Evolutionary conservation across 1,140 invertebrate species (phyloP).

Genomic region (Listronotus oregonensis): DNA sequence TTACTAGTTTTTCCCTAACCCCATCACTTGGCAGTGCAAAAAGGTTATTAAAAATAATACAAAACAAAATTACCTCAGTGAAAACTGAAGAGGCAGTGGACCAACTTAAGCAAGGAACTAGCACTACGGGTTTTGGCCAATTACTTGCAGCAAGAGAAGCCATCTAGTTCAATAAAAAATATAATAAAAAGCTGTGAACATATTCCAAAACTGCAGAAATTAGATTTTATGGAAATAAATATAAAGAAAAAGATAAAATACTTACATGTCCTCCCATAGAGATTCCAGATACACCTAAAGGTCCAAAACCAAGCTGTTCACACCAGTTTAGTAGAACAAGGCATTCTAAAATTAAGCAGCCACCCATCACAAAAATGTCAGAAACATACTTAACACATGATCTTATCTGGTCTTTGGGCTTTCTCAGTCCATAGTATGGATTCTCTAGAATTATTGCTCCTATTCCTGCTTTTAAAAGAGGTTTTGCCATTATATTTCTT

Average conservation of each 20-base stretch:
- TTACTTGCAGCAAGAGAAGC: conserved; percentile 93
- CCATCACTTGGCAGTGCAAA: not conserved
- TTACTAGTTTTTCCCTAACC: no score
- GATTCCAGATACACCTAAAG: conserved; percentile 92
- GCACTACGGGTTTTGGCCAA: conserved; percentile 89
- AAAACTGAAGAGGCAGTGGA: conserved; percentile 95
- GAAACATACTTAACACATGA: conserved; percentile 94
- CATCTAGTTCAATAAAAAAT: conserved; percentile 71
- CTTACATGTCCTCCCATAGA: conserved; percentile 99
- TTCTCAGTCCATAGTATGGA: conserved; percentile 93
- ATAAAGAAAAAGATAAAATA: conserved; percentile 45
- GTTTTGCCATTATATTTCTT: conserved; percentile 87
- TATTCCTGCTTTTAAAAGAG: conserved; percentile 90
- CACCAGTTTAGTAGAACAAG: conserved; percentile 93
- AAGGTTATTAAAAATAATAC: conserved; percentile 7
- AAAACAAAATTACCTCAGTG: conserved; percentile 72
- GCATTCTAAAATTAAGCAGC: conserved; percentile 92
- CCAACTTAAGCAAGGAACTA: conserved; percentile 96
- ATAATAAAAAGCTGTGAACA: conserved; percentile 18
- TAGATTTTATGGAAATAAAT: not conserved
- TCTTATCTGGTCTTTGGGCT: conserved; percentile 88
- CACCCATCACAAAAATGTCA: conserved; percentile 99
- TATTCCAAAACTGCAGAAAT: not conserved
- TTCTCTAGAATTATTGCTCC: conserved; percentile 95
- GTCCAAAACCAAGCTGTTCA: conserved; percentile 83